Percentiles rank a stretch among this genome's conserved stretches.
Evolutionary conservation across 2,888 invertebrate species (phyloP).

Genomic region (Sinohyriopsis cumingii): DNA sequence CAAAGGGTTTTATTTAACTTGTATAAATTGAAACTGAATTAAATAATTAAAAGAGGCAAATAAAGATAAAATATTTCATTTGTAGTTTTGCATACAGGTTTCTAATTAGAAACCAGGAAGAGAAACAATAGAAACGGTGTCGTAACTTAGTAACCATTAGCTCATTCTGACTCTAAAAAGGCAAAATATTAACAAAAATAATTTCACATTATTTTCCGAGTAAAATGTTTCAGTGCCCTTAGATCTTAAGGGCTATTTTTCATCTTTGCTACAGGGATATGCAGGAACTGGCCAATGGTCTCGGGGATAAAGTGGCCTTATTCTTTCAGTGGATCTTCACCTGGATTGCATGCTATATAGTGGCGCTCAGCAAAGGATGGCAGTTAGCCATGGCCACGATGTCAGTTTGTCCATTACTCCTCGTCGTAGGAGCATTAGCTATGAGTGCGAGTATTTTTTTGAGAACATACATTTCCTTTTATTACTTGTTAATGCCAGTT

Average conservation of each 20-base stretch:
- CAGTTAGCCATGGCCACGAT: slow-evolving; percentile 73
- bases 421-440: neutral
- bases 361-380: slow-evolving; percentile 74
- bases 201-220: too few species aligned
- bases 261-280: slow-evolving; percentile 72
- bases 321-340: slow-evolving; percentile 72
- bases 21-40: too few species aligned
- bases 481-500: neutral
- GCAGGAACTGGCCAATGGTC: slow-evolving; percentile 73
- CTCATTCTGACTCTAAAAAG: neutral
- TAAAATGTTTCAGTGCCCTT: too few species aligned
- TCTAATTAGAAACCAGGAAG: too few species aligned
- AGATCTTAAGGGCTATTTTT: neutral
- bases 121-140: too few species aligned
- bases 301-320: slow-evolving; percentile 74
- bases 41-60: too few species aligned
- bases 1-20: too few species aligned
- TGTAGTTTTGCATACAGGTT: too few species aligned
- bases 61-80: too few species aligned
- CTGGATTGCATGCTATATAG: slow-evolving; percentile 72
- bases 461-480: neutral
- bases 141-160: neutral
- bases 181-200: too few species aligned
- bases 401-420: slow-evolving; percentile 11
- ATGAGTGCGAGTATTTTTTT: neutral